Evolutionary conservation across 2,888 invertebrate species (phyloP).

Genomic region (Icerya purchasi): DNA sequence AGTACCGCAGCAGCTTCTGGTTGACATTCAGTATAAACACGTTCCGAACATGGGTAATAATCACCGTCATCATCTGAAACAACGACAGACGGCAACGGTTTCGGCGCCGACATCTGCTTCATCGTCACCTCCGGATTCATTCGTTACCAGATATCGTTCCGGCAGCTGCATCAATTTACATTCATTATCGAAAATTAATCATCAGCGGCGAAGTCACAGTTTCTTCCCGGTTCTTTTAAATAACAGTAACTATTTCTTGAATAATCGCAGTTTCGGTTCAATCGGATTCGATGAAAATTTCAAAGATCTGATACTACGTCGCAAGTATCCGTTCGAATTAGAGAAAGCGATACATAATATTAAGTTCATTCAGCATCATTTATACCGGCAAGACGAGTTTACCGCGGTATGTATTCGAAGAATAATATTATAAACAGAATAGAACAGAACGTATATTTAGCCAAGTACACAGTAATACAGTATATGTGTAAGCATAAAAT

Average conservation of each 20-base stretch:
- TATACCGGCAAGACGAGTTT: conserved; percentile 82
- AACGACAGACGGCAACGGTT: conserved; percentile 24
- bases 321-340: conserved; percentile 77
- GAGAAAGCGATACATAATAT: conserved; percentile 87
- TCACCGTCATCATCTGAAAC: conserved; percentile 16
- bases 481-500: no score
- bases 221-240: not conserved
- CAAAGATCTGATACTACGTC: conserved; percentile 54
- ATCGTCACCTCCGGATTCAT: conserved; percentile 54
- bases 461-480: no score
- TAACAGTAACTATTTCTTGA: conserved; percentile 6
- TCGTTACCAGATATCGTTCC: conserved; percentile 22
- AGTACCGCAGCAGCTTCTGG: conserved; percentile 63
- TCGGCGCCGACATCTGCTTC: conserved; percentile 28
- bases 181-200: conserved; percentile 28
- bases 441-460: no score
- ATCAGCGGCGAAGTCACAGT: conserved; percentile 7
- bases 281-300: conserved; percentile 60
- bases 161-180: conserved; percentile 51
- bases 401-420: conserved; percentile 47
- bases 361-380: conserved; percentile 87
- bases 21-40: conserved; percentile 32
- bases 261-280: conserved; percentile 26
- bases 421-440: no score
- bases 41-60: conserved; percentile 46